phyloP scores from a whole-genome alignment of 2,113 vertebrate genomes.

The Cyprinus carpio region DNA sequence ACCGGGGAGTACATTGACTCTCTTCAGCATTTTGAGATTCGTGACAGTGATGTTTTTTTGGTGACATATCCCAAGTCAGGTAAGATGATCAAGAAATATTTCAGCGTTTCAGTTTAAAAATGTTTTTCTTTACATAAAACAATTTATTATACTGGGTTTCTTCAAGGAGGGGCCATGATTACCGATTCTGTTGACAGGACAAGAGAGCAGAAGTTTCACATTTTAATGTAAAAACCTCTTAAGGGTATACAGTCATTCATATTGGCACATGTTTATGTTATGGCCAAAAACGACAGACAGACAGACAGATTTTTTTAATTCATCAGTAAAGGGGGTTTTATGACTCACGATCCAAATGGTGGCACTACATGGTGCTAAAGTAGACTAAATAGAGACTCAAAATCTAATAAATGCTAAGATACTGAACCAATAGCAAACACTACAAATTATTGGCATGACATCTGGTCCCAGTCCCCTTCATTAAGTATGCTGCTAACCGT shows the following conservation, averaged over 20 bases:
- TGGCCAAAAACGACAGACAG: too few species aligned
- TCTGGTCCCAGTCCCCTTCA: neutral
- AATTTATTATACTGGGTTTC: neutral
- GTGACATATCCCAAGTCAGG: conserved; percentile 74
- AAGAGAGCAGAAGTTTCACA: too few species aligned
- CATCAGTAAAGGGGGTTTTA: too few species aligned
- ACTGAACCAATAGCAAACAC: too few species aligned
- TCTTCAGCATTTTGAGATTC: conserved; percentile 70
- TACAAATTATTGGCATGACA: neutral
- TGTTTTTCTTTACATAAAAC: neutral
- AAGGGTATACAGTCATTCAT: too few species aligned
- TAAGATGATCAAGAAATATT: conserved; percentile 48
- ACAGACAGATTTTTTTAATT: too few species aligned
- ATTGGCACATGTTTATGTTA: too few species aligned
- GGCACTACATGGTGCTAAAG: too few species aligned
- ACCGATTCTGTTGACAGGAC: neutral
- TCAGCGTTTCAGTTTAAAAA: neutral
- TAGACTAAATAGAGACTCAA: too few species aligned
- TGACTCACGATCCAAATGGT: too few species aligned
- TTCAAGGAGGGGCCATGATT: neutral
- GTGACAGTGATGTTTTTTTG: conserved; percentile 70
- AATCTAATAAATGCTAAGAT: too few species aligned
- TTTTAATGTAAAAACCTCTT: too few species aligned
- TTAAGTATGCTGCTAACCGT: neutral
- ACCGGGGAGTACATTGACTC: conserved; percentile 66